Percentiles rank a stretch among this genome's conserved stretches.
phyloP scores from a whole-genome alignment of 35 echinoderm and acorn worm genomes.

The Nesometra sesokonis region DNA sequence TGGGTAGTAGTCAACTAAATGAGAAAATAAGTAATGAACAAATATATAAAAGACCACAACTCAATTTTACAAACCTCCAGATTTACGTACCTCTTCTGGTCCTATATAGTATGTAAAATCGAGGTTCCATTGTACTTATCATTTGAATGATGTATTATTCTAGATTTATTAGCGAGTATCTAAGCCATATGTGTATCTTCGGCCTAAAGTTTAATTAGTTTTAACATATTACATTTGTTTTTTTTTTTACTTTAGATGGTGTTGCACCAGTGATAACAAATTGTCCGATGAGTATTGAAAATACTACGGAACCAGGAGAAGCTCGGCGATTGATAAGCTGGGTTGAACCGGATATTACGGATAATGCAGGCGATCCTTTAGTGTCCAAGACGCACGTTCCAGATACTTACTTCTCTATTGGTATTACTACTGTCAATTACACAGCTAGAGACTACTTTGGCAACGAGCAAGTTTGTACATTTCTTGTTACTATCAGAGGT shows the following conservation, averaged over 20 bases:
- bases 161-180: too few relatives aligned
- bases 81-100: too few relatives aligned
- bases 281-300: background rate
- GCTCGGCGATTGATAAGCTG: background rate
- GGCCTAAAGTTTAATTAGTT: too few relatives aligned
- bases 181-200: too few relatives aligned
- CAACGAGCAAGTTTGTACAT: background rate
- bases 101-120: too few relatives aligned
- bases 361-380: background rate
- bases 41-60: too few relatives aligned
- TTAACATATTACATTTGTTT: background rate
- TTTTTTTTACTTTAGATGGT: background rate
- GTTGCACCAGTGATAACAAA: background rate
- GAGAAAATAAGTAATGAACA: too few relatives aligned
- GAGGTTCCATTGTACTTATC: too few relatives aligned
- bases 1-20: too few relatives aligned
- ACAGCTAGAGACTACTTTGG: background rate
- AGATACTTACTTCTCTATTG: background rate
- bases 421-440: background rate
- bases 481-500: slow-evolving; percentile 6
- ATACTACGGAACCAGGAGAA: background rate
- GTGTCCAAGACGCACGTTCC: background rate
- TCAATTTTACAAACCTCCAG: too few relatives aligned
- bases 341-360: background rate
- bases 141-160: too few relatives aligned